A percentile compares a stretch with the other conserved stretches of the same genome.
phyloP scores from a whole-genome alignment of 1,140 invertebrate species.

The Trinorchestia longiramus region DNA sequence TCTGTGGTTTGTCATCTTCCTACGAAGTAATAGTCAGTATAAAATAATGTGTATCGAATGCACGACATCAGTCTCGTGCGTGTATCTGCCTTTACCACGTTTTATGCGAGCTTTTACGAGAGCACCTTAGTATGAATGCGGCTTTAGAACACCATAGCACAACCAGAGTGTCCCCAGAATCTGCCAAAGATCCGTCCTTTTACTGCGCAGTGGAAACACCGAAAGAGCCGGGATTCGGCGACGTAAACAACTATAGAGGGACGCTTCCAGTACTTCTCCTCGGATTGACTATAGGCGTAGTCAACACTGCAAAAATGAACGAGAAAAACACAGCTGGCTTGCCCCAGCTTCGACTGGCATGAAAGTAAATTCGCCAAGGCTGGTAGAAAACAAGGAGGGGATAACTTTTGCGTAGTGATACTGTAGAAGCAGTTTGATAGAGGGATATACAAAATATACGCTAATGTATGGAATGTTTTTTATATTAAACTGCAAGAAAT shows the following conservation, averaged over 20 bases:
- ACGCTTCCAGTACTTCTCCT: not conserved
- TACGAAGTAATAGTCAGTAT: not conserved
- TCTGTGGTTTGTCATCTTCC: not conserved
- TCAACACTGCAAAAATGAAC: not conserved
- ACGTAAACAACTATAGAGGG: not conserved
- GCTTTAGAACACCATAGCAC: not conserved
- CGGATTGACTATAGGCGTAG: not conserved
- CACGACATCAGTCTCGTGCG: not conserved
- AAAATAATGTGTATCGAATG: not conserved
- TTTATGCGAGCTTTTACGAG: not conserved
- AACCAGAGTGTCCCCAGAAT: not conserved
- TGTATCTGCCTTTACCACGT: not conserved
- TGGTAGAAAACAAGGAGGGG: too few relatives aligned
- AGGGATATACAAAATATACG: too few relatives aligned
- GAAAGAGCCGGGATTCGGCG: not conserved
- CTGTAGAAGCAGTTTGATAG: too few relatives aligned
- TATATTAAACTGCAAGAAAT: too few relatives aligned
- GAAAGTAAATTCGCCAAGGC: not conserved
- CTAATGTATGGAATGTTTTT: too few relatives aligned
- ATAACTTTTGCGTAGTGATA: too few relatives aligned
- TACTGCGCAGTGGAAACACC: not conserved
- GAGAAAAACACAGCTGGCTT: not conserved
- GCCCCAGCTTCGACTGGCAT: not conserved
- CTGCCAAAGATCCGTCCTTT: not conserved
- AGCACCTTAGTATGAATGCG: constrained; percentile 11